These are phyloP conservation scores for Aspiorhynchus laticeps DNA, from an alignment of 2,113 vertebrate genomes.

Conservation along the genomic window DNA sequence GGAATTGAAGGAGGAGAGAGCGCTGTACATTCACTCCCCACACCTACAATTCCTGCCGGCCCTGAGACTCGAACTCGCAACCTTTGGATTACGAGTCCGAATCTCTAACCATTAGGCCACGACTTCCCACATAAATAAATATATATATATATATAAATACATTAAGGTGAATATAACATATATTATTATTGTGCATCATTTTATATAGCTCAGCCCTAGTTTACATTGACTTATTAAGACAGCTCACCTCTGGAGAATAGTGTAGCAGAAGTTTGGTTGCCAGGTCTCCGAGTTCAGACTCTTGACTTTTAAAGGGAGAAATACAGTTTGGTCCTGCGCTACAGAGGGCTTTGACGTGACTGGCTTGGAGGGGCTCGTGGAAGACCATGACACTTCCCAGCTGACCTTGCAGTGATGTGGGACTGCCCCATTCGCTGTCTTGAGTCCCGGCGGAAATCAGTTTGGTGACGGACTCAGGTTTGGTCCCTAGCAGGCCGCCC, in stretches of 20 bases:
- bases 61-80: too few species aligned
- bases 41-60: too few species aligned
- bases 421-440: slow-evolving; percentile 97
- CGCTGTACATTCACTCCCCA: too few species aligned
- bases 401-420: slow-evolving; percentile 94
- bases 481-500: slow-evolving; percentile 82
- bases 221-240: too few species aligned
- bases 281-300: slow-evolving; percentile 88
- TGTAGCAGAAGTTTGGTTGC: slow-evolving; percentile 88
- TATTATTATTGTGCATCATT: too few species aligned
- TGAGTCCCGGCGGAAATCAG: slow-evolving; percentile 96
- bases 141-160: too few species aligned
- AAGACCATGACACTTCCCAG: slow-evolving; percentile 91
- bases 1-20: too few species aligned
- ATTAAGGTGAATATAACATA: too few species aligned
- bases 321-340: slow-evolving; percentile 95
- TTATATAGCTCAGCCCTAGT: too few species aligned
- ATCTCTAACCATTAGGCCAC: too few species aligned
- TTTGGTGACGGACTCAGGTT: slow-evolving; percentile 88
- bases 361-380: slow-evolving; percentile 86
- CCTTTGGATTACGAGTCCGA: too few species aligned
- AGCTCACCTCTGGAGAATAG: slow-evolving; percentile 92
- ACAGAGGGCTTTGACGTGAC: slow-evolving; percentile 89
- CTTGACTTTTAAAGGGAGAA: slow-evolving; percentile 89
- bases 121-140: too few species aligned